Percentiles rank a stretch among this genome's conserved stretches.
Conservation (phyloP, 2,113 vertebrate species). For the Ailurus styani region DNA sequence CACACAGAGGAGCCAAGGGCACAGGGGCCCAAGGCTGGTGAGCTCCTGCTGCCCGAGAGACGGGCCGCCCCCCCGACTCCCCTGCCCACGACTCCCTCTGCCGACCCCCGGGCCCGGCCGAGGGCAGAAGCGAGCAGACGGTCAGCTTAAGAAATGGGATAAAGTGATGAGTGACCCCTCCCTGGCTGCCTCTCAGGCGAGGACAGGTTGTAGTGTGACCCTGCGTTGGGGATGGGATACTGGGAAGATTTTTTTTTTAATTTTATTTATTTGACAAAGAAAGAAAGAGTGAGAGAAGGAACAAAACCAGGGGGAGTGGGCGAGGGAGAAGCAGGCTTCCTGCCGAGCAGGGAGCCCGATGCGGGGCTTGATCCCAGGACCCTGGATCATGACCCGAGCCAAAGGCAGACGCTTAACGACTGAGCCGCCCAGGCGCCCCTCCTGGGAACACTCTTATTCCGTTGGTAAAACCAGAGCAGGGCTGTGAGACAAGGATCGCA, state of each 20-base stretch:
- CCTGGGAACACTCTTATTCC: neutral
- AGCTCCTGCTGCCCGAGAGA: neutral
- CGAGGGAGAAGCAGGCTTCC: no score
- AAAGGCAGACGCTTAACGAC: no score
- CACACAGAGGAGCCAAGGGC: neutral
- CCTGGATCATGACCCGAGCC: no score
- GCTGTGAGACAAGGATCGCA: neutral
- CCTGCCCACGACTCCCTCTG: neutral
- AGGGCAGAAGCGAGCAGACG: neutral
- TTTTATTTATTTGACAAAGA: no score
- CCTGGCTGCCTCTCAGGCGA: accelerated
- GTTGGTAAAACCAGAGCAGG: neutral
- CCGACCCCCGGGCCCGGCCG: accelerated
- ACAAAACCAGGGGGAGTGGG: no score
- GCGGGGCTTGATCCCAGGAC: no score
- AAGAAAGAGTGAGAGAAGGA: no score
- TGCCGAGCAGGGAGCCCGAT: no score
- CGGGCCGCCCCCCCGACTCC: neutral
- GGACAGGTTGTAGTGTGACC: neutral
- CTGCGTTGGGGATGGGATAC: neutral
- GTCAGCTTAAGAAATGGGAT: neutral
- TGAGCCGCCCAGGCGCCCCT: no score
- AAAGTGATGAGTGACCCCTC: neutral
- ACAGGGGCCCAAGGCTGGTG: neutral
- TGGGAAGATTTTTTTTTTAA: neutral